Conservation (phyloP, 2,113 vertebrate species). For the western clawed frog (Xenopus tropicalis) region UCB_Xtro_10.0 CM004451.2:78408001-78408500, state of each 20-base stretch:
- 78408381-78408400: conserved; percentile 59
- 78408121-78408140: conserved; percentile 68
- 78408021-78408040: conserved; percentile 74
- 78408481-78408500: too few species aligned
- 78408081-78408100: conserved; percentile 71
- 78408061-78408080: conserved; percentile 61
- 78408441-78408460: conserved; percentile 49
- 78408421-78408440: conserved; percentile 56
- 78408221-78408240: conserved; percentile 61
- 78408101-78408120: conserved; percentile 73
- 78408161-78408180: conserved; percentile 60
- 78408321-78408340: too few species aligned
- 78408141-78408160: conserved; percentile 57
- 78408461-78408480: conserved; percentile 10
- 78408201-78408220: conserved; percentile 71
- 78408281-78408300: too few species aligned
- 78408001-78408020: conserved; percentile 75
- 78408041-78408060: conserved; percentile 66
- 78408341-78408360: too few species aligned
- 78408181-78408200: conserved; percentile 60
- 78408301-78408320: too few species aligned
- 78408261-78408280: conserved; percentile 45
- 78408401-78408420: too few species aligned
- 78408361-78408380: conserved; percentile 53
- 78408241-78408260: conserved; percentile 63